These are phyloP conservation scores for Cryptomyrus ogoouensis DNA, from an alignment of 2,113 vertebrate genomes.

Conservation along the genomic window DNA sequence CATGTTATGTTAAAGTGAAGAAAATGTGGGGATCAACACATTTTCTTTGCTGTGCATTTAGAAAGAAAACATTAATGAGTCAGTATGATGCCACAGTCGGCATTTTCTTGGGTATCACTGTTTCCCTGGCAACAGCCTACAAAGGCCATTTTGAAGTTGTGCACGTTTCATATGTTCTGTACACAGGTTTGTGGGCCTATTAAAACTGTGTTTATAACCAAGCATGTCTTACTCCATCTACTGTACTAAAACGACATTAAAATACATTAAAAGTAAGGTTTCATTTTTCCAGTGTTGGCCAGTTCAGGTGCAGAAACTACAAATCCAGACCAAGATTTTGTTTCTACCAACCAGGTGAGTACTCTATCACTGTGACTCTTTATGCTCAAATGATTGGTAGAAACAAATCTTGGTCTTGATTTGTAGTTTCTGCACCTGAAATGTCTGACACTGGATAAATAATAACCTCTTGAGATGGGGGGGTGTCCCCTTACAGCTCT, in stretches of 20 bases:
- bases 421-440: not conserved
- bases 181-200: not conserved
- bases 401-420: too few species aligned
- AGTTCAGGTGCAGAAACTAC: not conserved
- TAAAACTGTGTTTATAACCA: constrained; percentile 1
- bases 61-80: not conserved
- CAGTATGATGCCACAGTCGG: not conserved
- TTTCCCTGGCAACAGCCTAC: constrained; percentile 16
- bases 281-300: not conserved
- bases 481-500: not conserved
- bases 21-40: not conserved
- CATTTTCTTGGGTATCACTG: constrained; percentile 45
- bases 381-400: too few species aligned
- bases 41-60: not conserved
- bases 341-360: not conserved
- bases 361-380: too few species aligned
- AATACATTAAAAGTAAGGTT: not conserved
- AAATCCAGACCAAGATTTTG: not conserved
- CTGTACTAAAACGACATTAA: not conserved
- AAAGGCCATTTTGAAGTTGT: not conserved
- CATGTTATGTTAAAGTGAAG: not conserved
- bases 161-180: not conserved
- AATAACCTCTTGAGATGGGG: not conserved
- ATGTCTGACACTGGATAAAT: not conserved
- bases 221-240: not conserved